Conservation (phyloP, 2,113 vertebrate species). For the Candoia aspera region DNA sequence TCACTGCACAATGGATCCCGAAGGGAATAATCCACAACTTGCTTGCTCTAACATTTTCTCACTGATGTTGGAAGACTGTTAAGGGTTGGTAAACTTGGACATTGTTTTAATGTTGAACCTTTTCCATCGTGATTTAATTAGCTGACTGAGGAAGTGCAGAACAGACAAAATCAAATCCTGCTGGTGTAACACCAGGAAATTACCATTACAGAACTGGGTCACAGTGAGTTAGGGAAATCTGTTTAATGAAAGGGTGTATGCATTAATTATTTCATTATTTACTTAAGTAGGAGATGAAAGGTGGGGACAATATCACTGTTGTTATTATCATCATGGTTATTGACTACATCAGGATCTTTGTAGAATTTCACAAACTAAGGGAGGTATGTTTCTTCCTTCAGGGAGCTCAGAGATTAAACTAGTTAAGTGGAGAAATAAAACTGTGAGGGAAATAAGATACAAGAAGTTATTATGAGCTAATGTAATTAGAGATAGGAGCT, state of each 20-base stretch:
- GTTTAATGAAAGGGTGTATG: background rate
- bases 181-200: background rate
- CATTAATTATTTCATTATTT: background rate
- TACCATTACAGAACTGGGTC: background rate
- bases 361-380: background rate
- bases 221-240: background rate
- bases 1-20: background rate
- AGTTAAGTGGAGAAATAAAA: background rate
- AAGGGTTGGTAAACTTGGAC: background rate
- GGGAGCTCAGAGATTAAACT: background rate
- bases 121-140: background rate
- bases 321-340: background rate
- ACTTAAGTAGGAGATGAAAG: background rate
- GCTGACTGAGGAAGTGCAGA: background rate
- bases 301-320: background rate
- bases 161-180: background rate
- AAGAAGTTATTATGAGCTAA: background rate
- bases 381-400: background rate
- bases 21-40: background rate
- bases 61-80: background rate
- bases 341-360: background rate
- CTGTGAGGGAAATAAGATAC: background rate
- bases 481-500: background rate
- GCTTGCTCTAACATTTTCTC: constrained; percentile 9
- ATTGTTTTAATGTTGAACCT: background rate